Conservation (phyloP, 2,113 vertebrate genomes). For the Hyperopisus bebe region DNA sequence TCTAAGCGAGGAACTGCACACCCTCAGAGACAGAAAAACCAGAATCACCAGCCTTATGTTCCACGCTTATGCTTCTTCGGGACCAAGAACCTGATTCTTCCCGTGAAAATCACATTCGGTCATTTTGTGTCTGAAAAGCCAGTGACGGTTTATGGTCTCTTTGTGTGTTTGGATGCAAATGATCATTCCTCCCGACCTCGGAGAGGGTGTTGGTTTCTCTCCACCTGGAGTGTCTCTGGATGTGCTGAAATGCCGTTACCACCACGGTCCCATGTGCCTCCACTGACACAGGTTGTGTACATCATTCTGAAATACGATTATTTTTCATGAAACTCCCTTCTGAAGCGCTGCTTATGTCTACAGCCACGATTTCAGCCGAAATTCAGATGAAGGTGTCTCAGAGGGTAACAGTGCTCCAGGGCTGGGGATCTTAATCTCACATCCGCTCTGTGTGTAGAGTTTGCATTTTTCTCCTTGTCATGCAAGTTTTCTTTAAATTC, state of each 20-base stretch:
- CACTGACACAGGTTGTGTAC: neutral
- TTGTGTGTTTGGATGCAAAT: neutral
- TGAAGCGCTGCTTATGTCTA: neutral
- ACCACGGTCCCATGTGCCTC: neutral
- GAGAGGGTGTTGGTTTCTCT: neutral
- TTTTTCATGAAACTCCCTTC: neutral
- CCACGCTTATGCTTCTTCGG: neutral
- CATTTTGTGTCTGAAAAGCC: neutral
- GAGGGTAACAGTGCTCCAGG: neutral
- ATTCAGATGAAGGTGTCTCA: neutral
- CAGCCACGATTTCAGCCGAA: neutral
- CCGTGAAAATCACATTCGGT: neutral
- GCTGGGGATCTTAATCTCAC: neutral
- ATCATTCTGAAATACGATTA: neutral
- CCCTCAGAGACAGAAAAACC: neutral
- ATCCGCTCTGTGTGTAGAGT: neutral
- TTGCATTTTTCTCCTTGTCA: neutral
- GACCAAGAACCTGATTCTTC: neutral
- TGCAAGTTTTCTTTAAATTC: neutral
- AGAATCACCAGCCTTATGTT: neutral
- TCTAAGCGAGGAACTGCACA: neutral
- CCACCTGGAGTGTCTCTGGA: neutral
- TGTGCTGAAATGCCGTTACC: neutral
- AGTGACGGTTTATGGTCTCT: neutral
- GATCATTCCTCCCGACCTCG: neutral